phyloP scores from a whole-genome alignment of 92 coral and sea anemone species.

The Porites divaricata region DNA sequence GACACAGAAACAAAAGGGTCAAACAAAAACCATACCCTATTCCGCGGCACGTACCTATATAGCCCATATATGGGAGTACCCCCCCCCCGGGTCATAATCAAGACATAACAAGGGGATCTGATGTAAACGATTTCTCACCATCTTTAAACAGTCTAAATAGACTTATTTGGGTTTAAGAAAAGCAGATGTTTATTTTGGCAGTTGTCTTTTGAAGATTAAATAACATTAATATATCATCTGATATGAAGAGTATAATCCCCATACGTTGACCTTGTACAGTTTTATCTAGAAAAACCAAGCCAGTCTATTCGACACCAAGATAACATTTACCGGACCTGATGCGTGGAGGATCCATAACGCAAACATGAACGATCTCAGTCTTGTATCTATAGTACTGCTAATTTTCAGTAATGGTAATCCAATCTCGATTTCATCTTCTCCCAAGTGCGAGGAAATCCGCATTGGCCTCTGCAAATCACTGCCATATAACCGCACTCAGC shows the following conservation, averaged over 20 bases:
- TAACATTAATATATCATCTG: neutral
- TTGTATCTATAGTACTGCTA: neutral
- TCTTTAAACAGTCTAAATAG: neutral
- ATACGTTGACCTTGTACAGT: neutral
- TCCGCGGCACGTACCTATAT: too few relatives aligned
- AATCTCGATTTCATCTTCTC: neutral
- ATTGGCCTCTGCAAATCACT: slow-evolving; percentile 44
- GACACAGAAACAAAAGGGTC: too few relatives aligned
- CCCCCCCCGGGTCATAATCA: too few relatives aligned
- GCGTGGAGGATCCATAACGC: neutral
- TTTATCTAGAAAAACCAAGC: too few relatives aligned
- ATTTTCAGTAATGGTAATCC: slow-evolving; percentile 11
- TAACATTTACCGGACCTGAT: too few relatives aligned
- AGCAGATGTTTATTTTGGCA: slow-evolving; percentile 32
- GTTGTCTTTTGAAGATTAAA: neutral
- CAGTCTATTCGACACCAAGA: neutral
- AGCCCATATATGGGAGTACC: too few relatives aligned
- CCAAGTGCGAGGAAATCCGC: slow-evolving; percentile 35
- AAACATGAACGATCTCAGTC: neutral
- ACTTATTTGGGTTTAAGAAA: neutral
- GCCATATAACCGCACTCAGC: slow-evolving; percentile 55
- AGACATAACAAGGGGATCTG: too few relatives aligned
- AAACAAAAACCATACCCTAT: too few relatives aligned
- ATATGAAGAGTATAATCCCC: neutral
- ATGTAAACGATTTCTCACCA: neutral